Base-by-base conservation (phyloP, 2,888 invertebrate genomes). In the Torymus tubicola region DNA sequence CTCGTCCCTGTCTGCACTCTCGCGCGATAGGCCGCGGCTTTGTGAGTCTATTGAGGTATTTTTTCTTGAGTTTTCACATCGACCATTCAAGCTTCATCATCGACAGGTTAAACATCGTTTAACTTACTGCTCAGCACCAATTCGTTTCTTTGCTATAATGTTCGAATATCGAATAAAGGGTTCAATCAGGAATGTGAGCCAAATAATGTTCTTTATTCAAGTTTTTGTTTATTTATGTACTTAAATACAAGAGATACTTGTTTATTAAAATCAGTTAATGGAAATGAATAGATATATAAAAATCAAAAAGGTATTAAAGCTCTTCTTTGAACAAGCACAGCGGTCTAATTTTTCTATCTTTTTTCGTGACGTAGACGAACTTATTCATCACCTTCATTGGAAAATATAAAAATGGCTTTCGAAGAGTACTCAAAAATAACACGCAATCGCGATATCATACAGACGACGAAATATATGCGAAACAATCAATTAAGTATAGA, bases 61-160 rank as follows among this genome's bases (percentile, higher is more conserved):
- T 63, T 42, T 2, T 11, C 63, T 70, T 24, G 75, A 68, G 55
- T n/a, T 64, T 12, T 58, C 16, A 61, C 57, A 60, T 53, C 21
- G 21, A 50, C 16, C 31, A 67, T 72, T 67, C 53, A n/a, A 60
- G 61, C 50, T 72, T 67, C 10, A 73, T 42, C 8, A n/a, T 16
- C 12, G 21, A 52, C 52, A 58, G 11, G 55, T n/a, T 21, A 60
- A 64, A 18, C 53, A 65, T 61, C 42, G 16, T 72, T 78, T 67
- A 16, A 8, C 60, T 60, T 60, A 53, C n/a, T 16, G 4, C 64
- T 75, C 75, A 75, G 75, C 71, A 71, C 71, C 71, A 71, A 21
- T 68, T 68, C n/a, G 13, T 21, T 58, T 71, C 52, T 13, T 55
- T 31, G 11, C 16, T 65, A 10, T 52, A 68, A 53, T 31, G 14